Evolutionary conservation across 35 echinoderm and acorn worm genomes (phyloP).

Genomic region (Hemicentrotus pulcherrimus): DNA sequence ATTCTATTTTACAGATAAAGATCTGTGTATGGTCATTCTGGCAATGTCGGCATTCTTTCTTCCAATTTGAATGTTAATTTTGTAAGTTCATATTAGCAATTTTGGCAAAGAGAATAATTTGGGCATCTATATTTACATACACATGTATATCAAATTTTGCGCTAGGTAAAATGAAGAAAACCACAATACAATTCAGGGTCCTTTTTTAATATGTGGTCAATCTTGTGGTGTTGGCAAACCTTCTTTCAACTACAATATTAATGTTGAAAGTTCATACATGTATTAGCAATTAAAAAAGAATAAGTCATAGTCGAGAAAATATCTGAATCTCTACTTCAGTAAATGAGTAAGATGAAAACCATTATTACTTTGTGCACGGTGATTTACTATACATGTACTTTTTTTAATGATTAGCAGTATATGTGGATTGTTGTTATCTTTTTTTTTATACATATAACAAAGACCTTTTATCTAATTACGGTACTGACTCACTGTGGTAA

Average conservation of each 20-base stretch:
- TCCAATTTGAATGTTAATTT: background rate
- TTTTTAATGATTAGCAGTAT: background rate
- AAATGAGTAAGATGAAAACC: background rate
- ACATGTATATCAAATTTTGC: too few species aligned
- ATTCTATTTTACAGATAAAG: background rate
- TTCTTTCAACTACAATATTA: background rate
- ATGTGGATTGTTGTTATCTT: background rate
- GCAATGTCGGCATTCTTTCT: background rate
- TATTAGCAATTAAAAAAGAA: background rate
- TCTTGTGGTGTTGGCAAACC: background rate
- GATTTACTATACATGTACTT: background rate
- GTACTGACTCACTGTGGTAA: too few species aligned
- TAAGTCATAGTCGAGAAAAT: background rate
- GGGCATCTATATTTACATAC: background rate
- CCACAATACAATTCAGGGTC: background rate
- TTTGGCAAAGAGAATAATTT: background rate
- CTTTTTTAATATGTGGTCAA: background rate
- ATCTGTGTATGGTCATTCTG: background rate
- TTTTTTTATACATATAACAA: background rate
- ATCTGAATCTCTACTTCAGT: background rate
- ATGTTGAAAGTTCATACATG: background rate
- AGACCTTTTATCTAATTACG: background rate
- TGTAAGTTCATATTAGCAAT: background rate
- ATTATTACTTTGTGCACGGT: background rate
- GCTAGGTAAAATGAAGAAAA: background rate